phyloP scores from a whole-genome alignment of 2,113 vertebrate species.

The Psophia crepitans region DNA sequence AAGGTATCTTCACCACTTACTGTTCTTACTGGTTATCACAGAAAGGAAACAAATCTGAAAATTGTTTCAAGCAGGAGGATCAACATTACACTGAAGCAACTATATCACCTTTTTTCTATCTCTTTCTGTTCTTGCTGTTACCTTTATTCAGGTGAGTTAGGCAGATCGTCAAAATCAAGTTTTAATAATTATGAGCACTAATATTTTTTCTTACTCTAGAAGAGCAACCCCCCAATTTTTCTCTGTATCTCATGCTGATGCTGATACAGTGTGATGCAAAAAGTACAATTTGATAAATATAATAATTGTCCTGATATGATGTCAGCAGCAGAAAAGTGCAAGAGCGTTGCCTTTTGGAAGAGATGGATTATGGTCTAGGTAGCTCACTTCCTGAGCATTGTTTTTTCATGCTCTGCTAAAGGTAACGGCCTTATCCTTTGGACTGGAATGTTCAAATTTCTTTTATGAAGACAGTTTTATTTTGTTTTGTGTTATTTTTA shows the following conservation, averaged over 20 bases:
- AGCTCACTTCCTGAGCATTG: not conserved
- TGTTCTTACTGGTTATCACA: not conserved
- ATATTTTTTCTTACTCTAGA: not conserved
- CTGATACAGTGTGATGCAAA: not conserved
- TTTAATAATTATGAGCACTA: not conserved
- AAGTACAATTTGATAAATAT: not conserved
- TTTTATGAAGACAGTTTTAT: not conserved
- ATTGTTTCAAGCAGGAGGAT: not conserved
- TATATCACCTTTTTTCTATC: not conserved
- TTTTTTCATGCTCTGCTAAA: not conserved
- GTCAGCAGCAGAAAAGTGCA: not conserved
- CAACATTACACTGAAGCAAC: not conserved
- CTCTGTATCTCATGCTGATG: not conserved
- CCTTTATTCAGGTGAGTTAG: not conserved
- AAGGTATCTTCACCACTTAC: not conserved
- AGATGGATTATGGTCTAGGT: not conserved
- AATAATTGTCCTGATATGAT: not conserved
- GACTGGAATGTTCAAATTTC: not conserved
- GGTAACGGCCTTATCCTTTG: not conserved
- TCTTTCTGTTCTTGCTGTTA: not conserved
- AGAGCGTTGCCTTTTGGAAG: not conserved
- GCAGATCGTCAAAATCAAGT: not conserved
- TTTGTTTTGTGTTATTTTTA: not conserved
- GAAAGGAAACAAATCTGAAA: not conserved
- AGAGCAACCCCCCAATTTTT: not conserved